These are phyloP conservation scores for Phortica okadai DNA, from an alignment of 2,888 invertebrate species.

Conservation along the genomic window DNA sequence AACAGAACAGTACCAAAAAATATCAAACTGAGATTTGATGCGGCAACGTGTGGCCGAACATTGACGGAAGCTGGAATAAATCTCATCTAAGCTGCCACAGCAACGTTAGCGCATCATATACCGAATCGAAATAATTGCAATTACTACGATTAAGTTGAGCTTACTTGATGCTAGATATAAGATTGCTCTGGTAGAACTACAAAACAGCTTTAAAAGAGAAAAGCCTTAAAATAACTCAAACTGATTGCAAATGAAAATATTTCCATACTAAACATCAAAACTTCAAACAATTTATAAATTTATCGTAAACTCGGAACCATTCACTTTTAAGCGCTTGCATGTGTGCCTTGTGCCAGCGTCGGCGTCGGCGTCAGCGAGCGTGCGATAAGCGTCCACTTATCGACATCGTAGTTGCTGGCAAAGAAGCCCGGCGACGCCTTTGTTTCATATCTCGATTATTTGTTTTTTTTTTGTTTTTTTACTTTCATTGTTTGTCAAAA, in stretches of 20 bases:
- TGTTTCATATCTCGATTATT: background rate
- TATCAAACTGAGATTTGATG: constrained; percentile 7
- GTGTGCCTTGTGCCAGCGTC: too few relatives aligned
- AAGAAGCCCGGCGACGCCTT: background rate
- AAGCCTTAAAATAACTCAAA: too few relatives aligned
- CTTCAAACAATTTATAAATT: too few relatives aligned
- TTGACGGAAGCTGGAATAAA: constrained; percentile 66
- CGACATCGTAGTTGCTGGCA: background rate
- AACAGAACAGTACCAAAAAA: too few relatives aligned
- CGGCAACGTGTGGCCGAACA: background rate
- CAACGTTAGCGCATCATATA: background rate
- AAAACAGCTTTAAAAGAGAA: background rate
- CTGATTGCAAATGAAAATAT: too few relatives aligned
- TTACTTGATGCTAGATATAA: background rate
- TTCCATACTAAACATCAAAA: too few relatives aligned
- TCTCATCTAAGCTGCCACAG: constrained; percentile 47
- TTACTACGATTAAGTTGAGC: constrained; percentile 49
- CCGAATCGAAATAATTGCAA: constrained; percentile 48
- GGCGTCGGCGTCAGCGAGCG: background rate
- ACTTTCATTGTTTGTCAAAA: background rate
- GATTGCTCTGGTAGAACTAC: background rate
- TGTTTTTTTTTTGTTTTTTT: background rate
- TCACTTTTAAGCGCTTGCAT: too few relatives aligned
- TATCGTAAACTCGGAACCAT: too few relatives aligned
- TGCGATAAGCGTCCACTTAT: background rate